These are phyloP conservation scores for Chionis minor DNA, from an alignment of 2,113 vertebrate species.

Conservation along the genomic window DNA sequence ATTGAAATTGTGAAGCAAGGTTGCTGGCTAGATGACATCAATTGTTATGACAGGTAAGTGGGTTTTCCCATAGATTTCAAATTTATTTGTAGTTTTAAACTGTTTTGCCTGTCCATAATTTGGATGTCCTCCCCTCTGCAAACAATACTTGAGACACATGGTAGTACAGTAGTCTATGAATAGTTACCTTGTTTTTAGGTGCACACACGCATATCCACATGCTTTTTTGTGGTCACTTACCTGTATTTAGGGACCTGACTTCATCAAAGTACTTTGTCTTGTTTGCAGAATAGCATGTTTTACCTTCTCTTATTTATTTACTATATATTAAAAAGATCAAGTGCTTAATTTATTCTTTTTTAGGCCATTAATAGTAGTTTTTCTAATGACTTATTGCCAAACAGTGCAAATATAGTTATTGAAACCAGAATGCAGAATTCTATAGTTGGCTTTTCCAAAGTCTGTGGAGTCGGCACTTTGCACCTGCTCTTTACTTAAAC, in stretches of 20 bases:
- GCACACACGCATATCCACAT: rapidly evolving
- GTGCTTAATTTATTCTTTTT: neutral
- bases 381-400: neutral
- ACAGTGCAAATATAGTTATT: neutral
- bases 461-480: neutral
- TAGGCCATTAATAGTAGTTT: neutral
- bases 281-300: neutral
- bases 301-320: neutral
- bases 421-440: neutral
- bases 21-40: slow-evolving; percentile 98
- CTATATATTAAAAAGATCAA: neutral
- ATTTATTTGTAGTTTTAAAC: neutral
- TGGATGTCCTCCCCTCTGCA: neutral
- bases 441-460: neutral
- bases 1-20: slow-evolving; percentile 96
- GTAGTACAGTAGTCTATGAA: neutral
- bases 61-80: neutral
- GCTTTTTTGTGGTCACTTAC: rapidly evolving
- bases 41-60: slow-evolving; percentile 95
- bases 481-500: neutral
- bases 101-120: neutral
- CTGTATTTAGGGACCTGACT: neutral
- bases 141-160: neutral
- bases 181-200: neutral
- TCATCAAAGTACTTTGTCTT: neutral